These are phyloP conservation scores for Dolichoris vasculosae DNA, from an alignment of 1,140 invertebrate species.

Conservation along the genomic window DNA sequence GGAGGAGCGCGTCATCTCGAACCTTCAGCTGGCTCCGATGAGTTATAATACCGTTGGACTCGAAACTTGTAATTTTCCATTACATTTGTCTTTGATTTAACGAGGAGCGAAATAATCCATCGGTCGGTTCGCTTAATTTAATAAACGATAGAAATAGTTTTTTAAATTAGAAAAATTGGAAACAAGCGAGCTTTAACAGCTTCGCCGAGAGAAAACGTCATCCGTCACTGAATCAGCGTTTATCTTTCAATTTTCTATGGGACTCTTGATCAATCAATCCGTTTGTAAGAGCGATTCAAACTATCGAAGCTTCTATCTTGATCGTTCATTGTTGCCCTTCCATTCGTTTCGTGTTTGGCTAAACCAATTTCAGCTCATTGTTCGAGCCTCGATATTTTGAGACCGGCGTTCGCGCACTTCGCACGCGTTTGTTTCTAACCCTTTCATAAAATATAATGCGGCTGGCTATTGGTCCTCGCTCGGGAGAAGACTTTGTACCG, in stretches of 20 bases:
- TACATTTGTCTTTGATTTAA: neutral
- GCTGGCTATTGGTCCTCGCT: neutral
- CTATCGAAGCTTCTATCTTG: neutral
- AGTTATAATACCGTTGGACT: neutral
- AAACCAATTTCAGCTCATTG: neutral
- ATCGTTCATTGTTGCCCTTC: neutral
- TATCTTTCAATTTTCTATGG: neutral
- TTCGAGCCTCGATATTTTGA: neutral
- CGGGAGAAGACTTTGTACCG: neutral
- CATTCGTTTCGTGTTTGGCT: neutral
- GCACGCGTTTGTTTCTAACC: neutral
- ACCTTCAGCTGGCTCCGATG: neutral
- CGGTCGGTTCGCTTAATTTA: no score
- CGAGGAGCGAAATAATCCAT: neutral
- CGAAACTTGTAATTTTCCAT: neutral
- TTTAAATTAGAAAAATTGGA: neutral
- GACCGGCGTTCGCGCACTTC: neutral
- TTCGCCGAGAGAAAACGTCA: neutral
- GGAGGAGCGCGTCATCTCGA: neutral
- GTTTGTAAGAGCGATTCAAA: neutral
- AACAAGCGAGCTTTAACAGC: neutral
- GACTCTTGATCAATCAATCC: neutral
- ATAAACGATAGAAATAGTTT: neutral
- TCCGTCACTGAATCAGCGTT: neutral
- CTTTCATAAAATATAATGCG: neutral